Base-by-base conservation (phyloP, 2,113 vertebrate genomes). In the Hippocampus comes region DNA sequence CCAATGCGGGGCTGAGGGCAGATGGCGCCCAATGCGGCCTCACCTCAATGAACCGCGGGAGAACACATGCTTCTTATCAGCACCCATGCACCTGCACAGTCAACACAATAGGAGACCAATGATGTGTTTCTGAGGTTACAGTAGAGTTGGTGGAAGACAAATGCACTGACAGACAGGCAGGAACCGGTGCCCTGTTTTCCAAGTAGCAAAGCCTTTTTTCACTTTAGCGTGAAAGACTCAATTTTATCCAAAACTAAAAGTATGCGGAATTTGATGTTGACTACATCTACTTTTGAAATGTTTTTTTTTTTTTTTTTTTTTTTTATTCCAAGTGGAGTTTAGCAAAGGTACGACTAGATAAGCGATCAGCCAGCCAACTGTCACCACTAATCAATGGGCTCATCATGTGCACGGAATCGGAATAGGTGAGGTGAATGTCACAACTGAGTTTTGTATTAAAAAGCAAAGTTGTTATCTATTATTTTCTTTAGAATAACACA, bases 31-130 rank as follows among this genome's bases (percentile, higher is more conserved):
- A 77, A 69, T 56, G 20, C 49, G n/a, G 79, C 73, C 82, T 87
- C 81, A 86, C 85, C 85, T 83, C 42, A 7, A 30, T 83, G 86
- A 91, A 89, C 86, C 87, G 72, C 63, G 46, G 82, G 83, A 82
- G 70, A 84, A 76, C 82, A 76, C 3, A 14, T 63, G 69, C 69
- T 71, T 51, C 84, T 92, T 93, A 92, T 92, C 91, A 87, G 82
- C 83, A 72, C 79, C 63, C 75, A 77, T 73, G 88, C 92, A 92
- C 88, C 90, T 92, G 90, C 72, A 63, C 71, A 76, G 63, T 27
- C 70, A 57, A 74, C 38, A 91, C 89, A 90, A 91, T 84, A 76
- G 78, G 27, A 66, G 63, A 68, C 67, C 53, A 59, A 1, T 42
- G 68, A 43, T 64, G 78, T 21, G 75, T 66, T 81, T 73, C 66